Evolutionary conservation across 2,797 vertebrate species (phyloP).

Genomic region (Rhabdophis nuchalis): DNA sequence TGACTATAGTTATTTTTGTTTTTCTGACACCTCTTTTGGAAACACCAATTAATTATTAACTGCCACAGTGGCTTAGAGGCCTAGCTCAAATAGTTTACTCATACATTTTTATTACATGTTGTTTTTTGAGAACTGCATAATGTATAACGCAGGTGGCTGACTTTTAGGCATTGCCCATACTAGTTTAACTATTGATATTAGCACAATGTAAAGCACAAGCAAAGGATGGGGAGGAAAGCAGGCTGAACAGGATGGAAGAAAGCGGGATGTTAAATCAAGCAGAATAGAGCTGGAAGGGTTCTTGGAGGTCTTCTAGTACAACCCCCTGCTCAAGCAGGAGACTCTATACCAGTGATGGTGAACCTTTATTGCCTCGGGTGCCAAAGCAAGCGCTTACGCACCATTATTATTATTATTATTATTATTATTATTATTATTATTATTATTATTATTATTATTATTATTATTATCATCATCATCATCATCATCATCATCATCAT

Average conservation of each 20-base stretch:
- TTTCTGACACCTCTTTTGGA: conserved; percentile 62
- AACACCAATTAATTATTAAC: conserved; percentile 71
- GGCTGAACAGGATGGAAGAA: neutral
- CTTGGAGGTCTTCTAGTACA: neutral
- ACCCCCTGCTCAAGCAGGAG: neutral
- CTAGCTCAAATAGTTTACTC: conserved; percentile 50
- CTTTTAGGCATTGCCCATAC: neutral
- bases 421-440: too few relatives aligned
- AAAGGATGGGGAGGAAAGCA: neutral
- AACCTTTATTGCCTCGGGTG: too few relatives aligned
- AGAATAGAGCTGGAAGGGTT: neutral
- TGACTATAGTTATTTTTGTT: conserved; percentile 51
- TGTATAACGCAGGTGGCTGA: neutral
- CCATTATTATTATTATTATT: too few relatives aligned
- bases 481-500: too few relatives aligned
- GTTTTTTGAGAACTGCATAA: conserved; percentile 17
- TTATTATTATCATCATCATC: too few relatives aligned
- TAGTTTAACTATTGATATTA: neutral
- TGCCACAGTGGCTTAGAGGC: conserved; percentile 47
- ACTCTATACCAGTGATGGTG: too few relatives aligned
- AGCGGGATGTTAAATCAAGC: neutral
- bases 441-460: too few relatives aligned
- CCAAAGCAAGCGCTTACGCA: too few relatives aligned
- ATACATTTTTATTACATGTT: conserved; percentile 28
- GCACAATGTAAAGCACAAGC: neutral